Evolutionary conservation across 2,113 vertebrate genomes (phyloP).

Genomic region (Callocephalon fimbriatum): DNA sequence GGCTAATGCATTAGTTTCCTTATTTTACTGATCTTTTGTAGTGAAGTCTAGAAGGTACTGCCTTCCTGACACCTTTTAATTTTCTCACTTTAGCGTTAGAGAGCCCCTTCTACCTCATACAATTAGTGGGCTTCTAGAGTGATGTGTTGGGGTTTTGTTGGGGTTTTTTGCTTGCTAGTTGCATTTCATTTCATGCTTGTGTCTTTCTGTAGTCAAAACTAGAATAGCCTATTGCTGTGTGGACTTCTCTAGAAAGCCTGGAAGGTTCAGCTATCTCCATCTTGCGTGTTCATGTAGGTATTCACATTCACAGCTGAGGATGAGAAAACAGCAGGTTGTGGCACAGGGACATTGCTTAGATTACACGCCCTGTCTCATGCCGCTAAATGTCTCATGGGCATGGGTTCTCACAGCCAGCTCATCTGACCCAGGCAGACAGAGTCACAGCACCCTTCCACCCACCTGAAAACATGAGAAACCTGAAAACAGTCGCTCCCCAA

Average conservation of each 20-base stretch:
- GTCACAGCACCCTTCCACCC: neutral
- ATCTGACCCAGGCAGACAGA: neutral
- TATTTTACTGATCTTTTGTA: neutral
- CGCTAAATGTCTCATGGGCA: neutral
- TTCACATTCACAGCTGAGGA: neutral
- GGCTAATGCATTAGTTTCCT: neutral
- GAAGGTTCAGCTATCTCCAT: neutral
- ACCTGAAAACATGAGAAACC: neutral
- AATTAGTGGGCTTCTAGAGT: neutral
- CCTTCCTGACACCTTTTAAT: neutral
- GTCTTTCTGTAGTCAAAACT: neutral
- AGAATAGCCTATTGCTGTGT: neutral
- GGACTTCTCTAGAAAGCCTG: neutral
- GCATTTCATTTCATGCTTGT: neutral
- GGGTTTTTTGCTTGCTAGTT: neutral
- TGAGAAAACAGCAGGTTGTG: neutral
- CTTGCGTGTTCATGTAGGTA: neutral
- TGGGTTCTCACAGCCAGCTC: neutral
- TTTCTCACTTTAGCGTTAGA: neutral
- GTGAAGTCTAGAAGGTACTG: neutral
- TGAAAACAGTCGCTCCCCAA: neutral
- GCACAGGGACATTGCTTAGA: neutral
- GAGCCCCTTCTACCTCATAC: neutral
- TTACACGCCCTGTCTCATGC: fast-evolving
- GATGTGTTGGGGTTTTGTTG: neutral